A percentile compares a stretch with the other conserved stretches of the same genome.
Conservation (phyloP, 2,888 invertebrate genomes). For the Cantharis nigra region DNA sequence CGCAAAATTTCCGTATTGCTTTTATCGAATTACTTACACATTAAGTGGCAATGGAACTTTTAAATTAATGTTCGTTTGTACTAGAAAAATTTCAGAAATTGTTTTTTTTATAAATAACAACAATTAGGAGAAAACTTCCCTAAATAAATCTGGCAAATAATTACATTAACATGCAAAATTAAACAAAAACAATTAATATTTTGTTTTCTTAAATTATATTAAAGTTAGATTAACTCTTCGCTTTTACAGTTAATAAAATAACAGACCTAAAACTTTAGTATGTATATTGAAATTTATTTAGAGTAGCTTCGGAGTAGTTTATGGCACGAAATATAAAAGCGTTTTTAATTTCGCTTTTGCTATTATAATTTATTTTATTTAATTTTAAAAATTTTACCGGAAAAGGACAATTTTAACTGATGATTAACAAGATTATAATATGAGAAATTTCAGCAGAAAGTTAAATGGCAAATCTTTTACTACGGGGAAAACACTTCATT, state of each 20-base stretch:
- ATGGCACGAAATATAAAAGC: no score
- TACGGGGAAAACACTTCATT: slow-evolving; percentile 8
- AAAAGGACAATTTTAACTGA: not conserved
- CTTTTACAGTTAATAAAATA: no score
- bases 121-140: not conserved
- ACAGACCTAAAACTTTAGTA: no score
- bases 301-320: no score
- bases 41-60: not conserved
- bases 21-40: no score
- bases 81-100: not conserved
- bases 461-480: not conserved
- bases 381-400: not conserved
- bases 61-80: not conserved
- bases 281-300: no score
- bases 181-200: no score
- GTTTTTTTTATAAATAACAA: not conserved
- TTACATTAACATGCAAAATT: no score
- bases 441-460: slow-evolving; percentile 1
- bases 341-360: no score
- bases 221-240: no score
- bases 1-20: not conserved
- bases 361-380: not conserved
- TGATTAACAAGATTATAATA: not conserved
- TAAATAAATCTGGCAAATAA: no score
- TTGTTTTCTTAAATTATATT: no score